These are phyloP conservation scores for Tinamus major DNA, from an alignment of 2,797 vertebrate species.

Conservation along the genomic window DNA sequence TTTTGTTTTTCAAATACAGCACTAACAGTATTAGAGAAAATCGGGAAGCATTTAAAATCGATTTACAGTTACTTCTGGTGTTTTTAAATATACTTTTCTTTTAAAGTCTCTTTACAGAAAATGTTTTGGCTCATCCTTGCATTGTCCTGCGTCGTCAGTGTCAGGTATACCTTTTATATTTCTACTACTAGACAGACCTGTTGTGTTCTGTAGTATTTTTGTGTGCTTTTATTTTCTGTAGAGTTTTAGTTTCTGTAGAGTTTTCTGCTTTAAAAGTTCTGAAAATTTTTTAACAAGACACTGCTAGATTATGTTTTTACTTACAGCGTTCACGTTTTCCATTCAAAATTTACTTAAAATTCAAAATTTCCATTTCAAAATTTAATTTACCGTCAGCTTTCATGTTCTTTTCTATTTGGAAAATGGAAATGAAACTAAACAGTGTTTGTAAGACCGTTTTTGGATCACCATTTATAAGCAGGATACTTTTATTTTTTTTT, in stretches of 20 bases:
- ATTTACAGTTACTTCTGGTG: neutral
- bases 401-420: neutral
- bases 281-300: neutral
- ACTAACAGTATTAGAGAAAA: neutral
- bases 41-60: neutral
- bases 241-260: neutral
- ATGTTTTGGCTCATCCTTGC: constrained; percentile 95
- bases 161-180: constrained; percentile 84
- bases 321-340: neutral
- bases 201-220: neutral
- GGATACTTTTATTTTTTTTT: neutral
- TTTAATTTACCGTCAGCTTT: neutral
- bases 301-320: neutral
- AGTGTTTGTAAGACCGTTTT: neutral
- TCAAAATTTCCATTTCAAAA: neutral
- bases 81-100: constrained; percentile 56
- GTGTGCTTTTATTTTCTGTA: neutral
- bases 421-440: neutral
- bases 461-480: neutral
- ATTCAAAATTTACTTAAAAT: neutral
- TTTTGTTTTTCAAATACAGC: neutral
- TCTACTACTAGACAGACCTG: neutral
- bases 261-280: neutral
- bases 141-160: constrained; percentile 96
- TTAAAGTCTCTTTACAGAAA: constrained; percentile 94